Evolutionary conservation across 2,797 vertebrate genomes (phyloP), one percentile per base, ranked within the genome.

Genomic region (Sitta carolinensis): DNA sequence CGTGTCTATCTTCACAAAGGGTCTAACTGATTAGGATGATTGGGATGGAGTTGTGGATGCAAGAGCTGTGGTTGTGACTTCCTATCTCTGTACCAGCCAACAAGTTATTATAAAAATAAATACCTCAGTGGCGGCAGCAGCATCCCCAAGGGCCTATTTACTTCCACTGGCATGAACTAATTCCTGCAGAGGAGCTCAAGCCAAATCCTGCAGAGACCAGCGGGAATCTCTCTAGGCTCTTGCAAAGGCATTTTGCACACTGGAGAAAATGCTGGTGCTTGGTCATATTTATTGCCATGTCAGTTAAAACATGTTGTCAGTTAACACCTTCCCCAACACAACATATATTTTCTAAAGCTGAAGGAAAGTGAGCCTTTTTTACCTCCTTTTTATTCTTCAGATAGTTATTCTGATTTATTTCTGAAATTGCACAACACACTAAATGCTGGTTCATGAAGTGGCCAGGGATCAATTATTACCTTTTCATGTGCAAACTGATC

Each of bases 41-140:
- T 13, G 19, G 47, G 47, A 38, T 30, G 36, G 79, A 43, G 30
- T 21, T 89, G 47, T 70, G 45, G 40, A 78, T 25, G 51, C 73
- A 73, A 69, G 66, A 74, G 25, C 80, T 77, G 70, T 32, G 48
- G 52, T 43, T 82, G 66, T 47, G 64, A 84, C 63, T 62, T 90
- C 73, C 66, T 50, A 55, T 87, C 58, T 70, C 85, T 84, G 58
- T 45, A 81, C 57, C 66, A 91, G 83, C 69, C 92, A 83, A 86
- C 16, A 86, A 91, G 82, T 93, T 96, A 85, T 93, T 96, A 78
- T 73, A 93, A 91, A 95, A 95, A 92, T 85, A 97, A 97, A 92
- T 85, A 94, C 67, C 48, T 93, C 85, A 45, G 69, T 23, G 32
- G 79, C 78, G 80, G 68, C 80, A 90, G 89, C 84, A 93, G 57